phyloP scores from a whole-genome alignment of 2,113 vertebrate species.

The Tauraco erythrolophus region DNA sequence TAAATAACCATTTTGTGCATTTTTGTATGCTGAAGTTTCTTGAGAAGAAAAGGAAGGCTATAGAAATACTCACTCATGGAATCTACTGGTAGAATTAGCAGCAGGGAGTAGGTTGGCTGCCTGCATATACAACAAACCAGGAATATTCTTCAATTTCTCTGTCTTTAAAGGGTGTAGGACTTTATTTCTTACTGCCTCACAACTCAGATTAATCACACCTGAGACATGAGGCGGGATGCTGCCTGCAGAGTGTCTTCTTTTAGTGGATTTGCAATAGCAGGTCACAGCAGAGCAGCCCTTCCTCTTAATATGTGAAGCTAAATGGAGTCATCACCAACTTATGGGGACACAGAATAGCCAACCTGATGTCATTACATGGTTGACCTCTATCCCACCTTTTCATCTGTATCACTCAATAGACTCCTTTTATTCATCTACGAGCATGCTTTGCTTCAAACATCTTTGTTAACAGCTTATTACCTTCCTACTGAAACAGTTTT shows the following conservation, averaged over 20 bases:
- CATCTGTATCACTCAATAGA: background rate
- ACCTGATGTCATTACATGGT: background rate
- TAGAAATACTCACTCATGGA: background rate
- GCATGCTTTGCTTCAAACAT: background rate
- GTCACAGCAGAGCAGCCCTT: background rate
- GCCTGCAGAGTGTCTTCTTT: background rate
- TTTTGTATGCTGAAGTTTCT: background rate
- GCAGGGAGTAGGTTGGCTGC: background rate
- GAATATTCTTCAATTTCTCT: background rate
- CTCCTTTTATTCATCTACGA: background rate
- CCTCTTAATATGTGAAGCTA: background rate
- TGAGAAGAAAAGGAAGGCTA: background rate
- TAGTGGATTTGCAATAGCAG: background rate
- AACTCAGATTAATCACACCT: background rate
- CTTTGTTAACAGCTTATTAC: background rate
- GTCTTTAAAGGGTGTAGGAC: background rate
- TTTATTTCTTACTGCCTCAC: background rate
- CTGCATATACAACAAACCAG: background rate
- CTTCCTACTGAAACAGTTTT: background rate
- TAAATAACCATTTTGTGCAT: background rate
- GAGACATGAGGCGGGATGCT: background rate
- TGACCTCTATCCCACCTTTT: background rate
- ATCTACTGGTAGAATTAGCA: background rate
- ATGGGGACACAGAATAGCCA: background rate
- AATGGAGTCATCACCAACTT: background rate